Conservation (phyloP, 53 echinoderm and acorn worm genomes). For the Holothuria leucospilota region DNA sequence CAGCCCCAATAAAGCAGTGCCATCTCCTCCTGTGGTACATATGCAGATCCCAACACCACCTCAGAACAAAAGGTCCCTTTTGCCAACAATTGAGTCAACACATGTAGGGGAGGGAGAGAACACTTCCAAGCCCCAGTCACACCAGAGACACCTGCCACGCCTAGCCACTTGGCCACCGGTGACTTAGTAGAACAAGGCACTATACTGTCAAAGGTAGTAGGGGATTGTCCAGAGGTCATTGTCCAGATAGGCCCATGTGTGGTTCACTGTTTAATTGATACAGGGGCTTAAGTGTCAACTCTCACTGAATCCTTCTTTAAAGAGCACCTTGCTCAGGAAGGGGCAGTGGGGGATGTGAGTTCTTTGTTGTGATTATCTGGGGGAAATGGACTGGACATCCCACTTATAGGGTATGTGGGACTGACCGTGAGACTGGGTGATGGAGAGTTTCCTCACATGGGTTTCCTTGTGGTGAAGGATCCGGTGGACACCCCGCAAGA, state of each 20-base stretch:
- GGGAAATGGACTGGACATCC: too few species aligned
- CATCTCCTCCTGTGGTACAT: too few species aligned
- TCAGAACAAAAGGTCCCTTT: too few species aligned
- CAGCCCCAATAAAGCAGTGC: conserved; percentile 57
- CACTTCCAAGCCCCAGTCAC: too few species aligned
- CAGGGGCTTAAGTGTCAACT: conserved; percentile 79
- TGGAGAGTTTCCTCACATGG: conserved; percentile 56
- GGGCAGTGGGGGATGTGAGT: conserved; percentile 52
- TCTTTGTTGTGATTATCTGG: too few species aligned
- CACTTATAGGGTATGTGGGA: too few species aligned
- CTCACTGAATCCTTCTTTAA: conserved; percentile 63
- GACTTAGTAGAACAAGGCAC: conserved; percentile 17
- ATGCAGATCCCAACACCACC: too few species aligned
- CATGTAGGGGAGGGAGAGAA: too few species aligned
- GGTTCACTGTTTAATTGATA: conserved; percentile 70
- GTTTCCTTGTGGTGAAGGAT: conserved; percentile 72
- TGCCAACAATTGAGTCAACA: too few species aligned
- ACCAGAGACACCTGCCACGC: conserved; percentile 46
- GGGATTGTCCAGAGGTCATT: too few species aligned
- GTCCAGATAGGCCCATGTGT: conserved; percentile 40
- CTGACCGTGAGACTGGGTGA: conserved; percentile 60
- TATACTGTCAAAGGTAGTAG: too few species aligned
- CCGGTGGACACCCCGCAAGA: conserved; percentile 21
- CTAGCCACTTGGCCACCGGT: conserved; percentile 54
- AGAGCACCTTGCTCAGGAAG: background rate